Evolutionary conservation across 2,113 vertebrate genomes (phyloP).

Genomic region (Hemiscyllium ocellatum): DNA sequence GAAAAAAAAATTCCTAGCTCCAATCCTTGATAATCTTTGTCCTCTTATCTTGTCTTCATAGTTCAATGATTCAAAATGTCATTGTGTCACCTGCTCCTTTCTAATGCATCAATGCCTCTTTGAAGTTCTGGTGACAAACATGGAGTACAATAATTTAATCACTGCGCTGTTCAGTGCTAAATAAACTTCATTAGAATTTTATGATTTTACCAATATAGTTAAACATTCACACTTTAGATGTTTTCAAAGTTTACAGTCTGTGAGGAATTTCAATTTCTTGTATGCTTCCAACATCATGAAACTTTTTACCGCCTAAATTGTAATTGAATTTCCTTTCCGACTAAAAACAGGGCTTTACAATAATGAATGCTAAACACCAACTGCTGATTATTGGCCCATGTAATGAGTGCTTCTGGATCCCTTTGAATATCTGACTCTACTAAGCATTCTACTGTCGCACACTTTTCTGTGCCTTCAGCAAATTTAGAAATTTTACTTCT

Average conservation of each 20-base stretch:
- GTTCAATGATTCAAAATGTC: not conserved
- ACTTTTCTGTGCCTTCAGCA: not conserved
- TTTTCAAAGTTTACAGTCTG: not conserved
- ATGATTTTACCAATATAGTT: not conserved
- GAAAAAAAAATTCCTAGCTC: not conserved
- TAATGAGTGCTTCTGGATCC: not conserved
- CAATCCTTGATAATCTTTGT: not conserved
- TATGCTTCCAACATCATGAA: not conserved
- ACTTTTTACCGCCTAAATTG: not conserved
- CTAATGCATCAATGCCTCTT: not conserved
- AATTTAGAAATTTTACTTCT: constrained; percentile 27
- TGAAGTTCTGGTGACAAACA: not conserved
- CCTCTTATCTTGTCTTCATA: constrained; percentile 12
- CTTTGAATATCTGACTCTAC: not conserved
- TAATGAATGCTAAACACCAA: not conserved
- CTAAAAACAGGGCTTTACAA: not conserved
- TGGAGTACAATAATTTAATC: not conserved
- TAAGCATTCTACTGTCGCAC: not conserved
- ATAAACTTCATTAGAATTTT: not conserved
- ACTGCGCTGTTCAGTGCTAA: not conserved
- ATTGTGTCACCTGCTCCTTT: not conserved
- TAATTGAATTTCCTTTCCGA: not conserved
- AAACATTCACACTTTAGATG: not conserved
- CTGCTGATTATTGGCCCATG: not conserved
- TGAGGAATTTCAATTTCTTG: not conserved